These are phyloP conservation scores for Iphiclides podalirius DNA, from an alignment of 2,888 invertebrate genomes.

Conservation along the genomic window DNA sequence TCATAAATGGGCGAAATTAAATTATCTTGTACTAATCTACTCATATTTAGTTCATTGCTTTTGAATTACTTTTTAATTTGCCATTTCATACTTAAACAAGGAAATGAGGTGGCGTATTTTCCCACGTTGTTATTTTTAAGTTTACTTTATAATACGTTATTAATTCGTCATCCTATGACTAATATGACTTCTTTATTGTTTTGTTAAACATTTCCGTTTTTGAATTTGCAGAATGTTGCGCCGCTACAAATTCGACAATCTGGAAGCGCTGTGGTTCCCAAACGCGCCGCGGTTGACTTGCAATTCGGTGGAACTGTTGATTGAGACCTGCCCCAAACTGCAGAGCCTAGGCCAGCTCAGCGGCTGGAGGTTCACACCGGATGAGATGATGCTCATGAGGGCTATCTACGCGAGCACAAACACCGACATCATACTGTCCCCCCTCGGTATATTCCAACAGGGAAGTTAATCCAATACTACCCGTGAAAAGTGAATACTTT, in stretches of 20 bases:
- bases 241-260: constrained; percentile 80
- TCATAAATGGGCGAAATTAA: too few species aligned
- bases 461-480: constrained; percentile 27
- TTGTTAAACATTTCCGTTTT: not conserved
- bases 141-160: too few species aligned
- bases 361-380: constrained; percentile 84
- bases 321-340: constrained; percentile 84
- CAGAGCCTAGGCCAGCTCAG: constrained; percentile 83
- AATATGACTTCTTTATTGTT: too few species aligned
- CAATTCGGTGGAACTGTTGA: constrained; percentile 82
- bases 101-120: too few species aligned
- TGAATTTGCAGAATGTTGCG: constrained; percentile 79
- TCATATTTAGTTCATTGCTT: too few species aligned
- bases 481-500: not conserved
- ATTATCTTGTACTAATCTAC: too few species aligned
- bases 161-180: too few species aligned
- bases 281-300: constrained; percentile 82
- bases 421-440: constrained; percentile 82
- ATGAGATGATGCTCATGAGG: constrained; percentile 84
- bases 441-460: constrained; percentile 79
- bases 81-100: too few species aligned
- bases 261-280: constrained; percentile 86
- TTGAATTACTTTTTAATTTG: too few species aligned
- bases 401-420: constrained; percentile 84
- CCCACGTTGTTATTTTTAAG: too few species aligned